phyloP scores from a whole-genome alignment of 2,113 vertebrate species.

The Odontesthes bonariensis region DNA sequence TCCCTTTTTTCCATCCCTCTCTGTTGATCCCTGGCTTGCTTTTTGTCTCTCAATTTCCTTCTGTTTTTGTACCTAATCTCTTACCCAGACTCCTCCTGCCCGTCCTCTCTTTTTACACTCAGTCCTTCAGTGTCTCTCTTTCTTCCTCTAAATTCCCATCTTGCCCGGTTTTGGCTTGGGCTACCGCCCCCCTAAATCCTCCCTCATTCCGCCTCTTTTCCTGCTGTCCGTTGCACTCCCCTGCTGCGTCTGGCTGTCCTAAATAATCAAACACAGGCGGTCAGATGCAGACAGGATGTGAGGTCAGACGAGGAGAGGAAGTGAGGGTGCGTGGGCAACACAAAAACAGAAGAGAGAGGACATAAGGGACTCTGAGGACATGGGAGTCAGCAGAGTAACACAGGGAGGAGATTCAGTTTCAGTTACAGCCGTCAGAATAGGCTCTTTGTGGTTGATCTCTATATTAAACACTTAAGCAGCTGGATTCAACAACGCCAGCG shows the following conservation, averaged over 20 bases:
- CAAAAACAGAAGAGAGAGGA: slow-evolving; percentile 46
- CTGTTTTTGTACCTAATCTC: slow-evolving; percentile 70
- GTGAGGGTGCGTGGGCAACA: slow-evolving; percentile 58
- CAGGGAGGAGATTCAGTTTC: slow-evolving; percentile 40
- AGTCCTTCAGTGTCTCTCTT: slow-evolving; percentile 38
- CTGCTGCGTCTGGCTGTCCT: slow-evolving; percentile 61
- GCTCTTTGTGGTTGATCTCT: slow-evolving; percentile 47
- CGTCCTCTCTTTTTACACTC: slow-evolving; percentile 30
- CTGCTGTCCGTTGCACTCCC: slow-evolving; percentile 44
- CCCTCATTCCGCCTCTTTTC: slow-evolving; percentile 47
- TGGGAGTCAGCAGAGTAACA: slow-evolving; percentile 17
- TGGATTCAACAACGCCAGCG: slow-evolving; percentile 43
- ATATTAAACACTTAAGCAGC: slow-evolving; percentile 69
- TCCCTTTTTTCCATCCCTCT: slow-evolving; percentile 48
- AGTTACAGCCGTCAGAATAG: slow-evolving; percentile 44
- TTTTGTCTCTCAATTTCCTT: slow-evolving; percentile 69
- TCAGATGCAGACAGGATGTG: slow-evolving; percentile 73
- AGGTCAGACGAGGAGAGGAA: slow-evolving; percentile 73
- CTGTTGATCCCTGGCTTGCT: slow-evolving; percentile 59
- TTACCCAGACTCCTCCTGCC: slow-evolving; percentile 69
- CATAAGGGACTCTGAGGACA: slow-evolving; percentile 49
- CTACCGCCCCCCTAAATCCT: neutral
- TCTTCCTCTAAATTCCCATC: slow-evolving; percentile 48
- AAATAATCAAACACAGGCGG: slow-evolving; percentile 75
- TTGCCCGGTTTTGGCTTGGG: slow-evolving; percentile 25